These are phyloP conservation scores for Borostomias antarcticus DNA, from an alignment of 2,797 vertebrate genomes.

Conservation along the genomic window DNA sequence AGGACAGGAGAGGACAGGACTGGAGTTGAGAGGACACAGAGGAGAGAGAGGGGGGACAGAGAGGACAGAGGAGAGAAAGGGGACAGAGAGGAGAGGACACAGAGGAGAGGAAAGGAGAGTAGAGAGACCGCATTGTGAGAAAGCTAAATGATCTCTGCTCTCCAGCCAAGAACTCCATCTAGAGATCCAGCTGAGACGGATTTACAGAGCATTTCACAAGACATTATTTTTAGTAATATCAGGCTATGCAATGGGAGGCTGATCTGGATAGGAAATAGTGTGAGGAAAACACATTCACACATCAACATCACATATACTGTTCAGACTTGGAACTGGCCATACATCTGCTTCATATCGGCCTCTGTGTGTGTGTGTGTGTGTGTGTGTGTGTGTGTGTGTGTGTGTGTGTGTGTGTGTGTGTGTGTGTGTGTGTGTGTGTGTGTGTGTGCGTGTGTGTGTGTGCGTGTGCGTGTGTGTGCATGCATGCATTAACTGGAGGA, in stretches of 20 bases:
- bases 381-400: conserved; percentile 6
- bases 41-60: neutral
- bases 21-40: neutral
- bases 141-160: too few species aligned
- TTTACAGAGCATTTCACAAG: conserved; percentile 14
- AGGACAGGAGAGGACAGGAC: neutral
- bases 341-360: conserved; percentile 18
- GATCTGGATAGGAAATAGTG: conserved; percentile 3
- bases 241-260: neutral
- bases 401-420: neutral
- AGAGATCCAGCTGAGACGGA: conserved; percentile 19
- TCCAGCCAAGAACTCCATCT: neutral
- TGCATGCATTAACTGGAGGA: conserved; percentile 1
- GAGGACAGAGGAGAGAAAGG: neutral
- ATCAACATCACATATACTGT: conserved; percentile 2
- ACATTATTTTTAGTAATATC: neutral
- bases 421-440: conserved; percentile 5
- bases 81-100: neutral
- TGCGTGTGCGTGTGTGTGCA: conserved; percentile 2
- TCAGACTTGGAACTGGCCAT: neutral
- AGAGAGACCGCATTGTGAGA: neutral
- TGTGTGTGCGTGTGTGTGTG: conserved; percentile 15
- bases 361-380: conserved; percentile 1
- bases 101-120: neutral
- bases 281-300: conserved; percentile 13